phyloP scores from a whole-genome alignment of 1,140 invertebrate genomes.

The fruit fly (Drosophila melanogaster) region DNA sequence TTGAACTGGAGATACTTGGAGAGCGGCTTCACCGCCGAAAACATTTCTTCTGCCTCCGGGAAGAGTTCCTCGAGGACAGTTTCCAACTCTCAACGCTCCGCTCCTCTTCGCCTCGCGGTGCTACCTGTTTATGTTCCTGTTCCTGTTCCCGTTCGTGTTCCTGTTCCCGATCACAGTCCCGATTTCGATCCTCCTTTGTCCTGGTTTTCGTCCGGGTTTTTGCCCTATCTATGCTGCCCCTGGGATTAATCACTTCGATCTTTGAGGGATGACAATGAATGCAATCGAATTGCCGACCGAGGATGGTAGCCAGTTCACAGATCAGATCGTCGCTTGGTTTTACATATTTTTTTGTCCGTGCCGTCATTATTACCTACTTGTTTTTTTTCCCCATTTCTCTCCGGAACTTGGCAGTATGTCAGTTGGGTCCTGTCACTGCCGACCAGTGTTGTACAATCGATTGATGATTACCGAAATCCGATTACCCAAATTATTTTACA shows the following conservation, averaged over 20 bases:
- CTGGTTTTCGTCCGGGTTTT: background rate
- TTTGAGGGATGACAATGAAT: background rate
- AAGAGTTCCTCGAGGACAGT: constrained; percentile 62
- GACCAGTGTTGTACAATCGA: background rate
- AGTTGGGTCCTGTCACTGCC: background rate
- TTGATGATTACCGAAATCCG: too few species aligned
- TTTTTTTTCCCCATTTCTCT: constrained; percentile 34
- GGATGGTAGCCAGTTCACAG: constrained; percentile 49
- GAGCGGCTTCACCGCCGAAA: constrained; percentile 78
- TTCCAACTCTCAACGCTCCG: constrained; percentile 56
- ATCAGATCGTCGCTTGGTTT: constrained; percentile 65
- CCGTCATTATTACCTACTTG: constrained; percentile 52
- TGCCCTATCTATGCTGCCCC: background rate
- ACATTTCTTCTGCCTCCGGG: constrained; percentile 76
- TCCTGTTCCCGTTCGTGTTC: too few species aligned
- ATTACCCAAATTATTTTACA: too few species aligned
- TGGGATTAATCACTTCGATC: background rate
- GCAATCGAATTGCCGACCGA: constrained; percentile 26
- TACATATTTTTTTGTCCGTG: constrained; percentile 64
- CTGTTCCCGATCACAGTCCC: too few species aligned
- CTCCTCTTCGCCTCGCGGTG: background rate
- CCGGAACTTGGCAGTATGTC: background rate
- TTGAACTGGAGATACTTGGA: constrained; percentile 87
- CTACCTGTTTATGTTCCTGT: too few species aligned
- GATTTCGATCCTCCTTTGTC: background rate